A percentile compares a stretch with the other conserved stretches of the same genome.
phyloP scores from a whole-genome alignment of 2,888 invertebrate genomes.

The Ceriagrion tenellum region DNA sequence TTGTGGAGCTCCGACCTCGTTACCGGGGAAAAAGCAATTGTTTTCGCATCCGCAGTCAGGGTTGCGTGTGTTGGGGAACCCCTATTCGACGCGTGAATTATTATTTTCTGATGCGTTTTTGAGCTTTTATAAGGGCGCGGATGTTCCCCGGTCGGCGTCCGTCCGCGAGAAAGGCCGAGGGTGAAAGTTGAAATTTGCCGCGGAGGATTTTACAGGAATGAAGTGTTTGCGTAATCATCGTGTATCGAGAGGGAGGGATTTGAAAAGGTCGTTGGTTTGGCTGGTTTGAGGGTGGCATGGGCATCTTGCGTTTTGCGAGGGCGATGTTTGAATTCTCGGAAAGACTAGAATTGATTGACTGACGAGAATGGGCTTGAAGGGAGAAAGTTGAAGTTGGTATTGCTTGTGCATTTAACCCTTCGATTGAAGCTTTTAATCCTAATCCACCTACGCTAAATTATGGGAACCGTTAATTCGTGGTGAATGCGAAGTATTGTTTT shows the following conservation, averaged over 20 bases:
- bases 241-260: neutral
- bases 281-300: neutral
- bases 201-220: neutral
- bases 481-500: neutral
- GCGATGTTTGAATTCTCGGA: neutral
- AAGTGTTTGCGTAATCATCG: neutral
- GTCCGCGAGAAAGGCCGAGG: neutral
- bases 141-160: neutral
- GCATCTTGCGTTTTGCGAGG: neutral
- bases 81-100: neutral
- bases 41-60: conserved; percentile 10
- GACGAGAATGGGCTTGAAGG: neutral
- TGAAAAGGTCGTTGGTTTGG: neutral
- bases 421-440: neutral
- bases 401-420: neutral
- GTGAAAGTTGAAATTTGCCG: neutral
- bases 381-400: neutral
- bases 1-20: neutral
- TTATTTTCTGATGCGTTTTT: conserved; percentile 32
- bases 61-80: neutral
- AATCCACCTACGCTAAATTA: neutral
- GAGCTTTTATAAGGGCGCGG: conserved; percentile 13
- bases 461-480: neutral
- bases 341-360: neutral
- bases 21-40: neutral